Evolutionary conservation across 2,113 vertebrate genomes (phyloP).

Genomic region (Ictalurus furcatus): DNA sequence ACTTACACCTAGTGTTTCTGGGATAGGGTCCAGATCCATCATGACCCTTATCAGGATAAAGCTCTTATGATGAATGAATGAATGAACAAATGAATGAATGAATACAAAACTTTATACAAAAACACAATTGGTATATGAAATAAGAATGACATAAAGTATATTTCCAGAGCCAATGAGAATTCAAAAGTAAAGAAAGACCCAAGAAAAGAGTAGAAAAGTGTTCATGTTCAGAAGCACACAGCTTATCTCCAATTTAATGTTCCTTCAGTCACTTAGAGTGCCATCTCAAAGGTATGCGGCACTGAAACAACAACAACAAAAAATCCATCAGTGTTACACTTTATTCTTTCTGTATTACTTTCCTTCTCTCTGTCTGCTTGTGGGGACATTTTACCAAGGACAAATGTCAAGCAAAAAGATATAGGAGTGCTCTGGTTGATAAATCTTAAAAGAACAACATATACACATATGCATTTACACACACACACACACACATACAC

Average conservation of each 20-base stretch:
- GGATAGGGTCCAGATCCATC: background rate
- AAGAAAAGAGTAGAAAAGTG: constrained; percentile 47
- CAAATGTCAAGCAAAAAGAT: constrained; percentile 38
- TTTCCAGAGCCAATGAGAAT: background rate
- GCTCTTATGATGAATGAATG: background rate
- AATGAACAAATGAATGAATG: background rate
- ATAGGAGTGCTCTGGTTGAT: constrained; percentile 34
- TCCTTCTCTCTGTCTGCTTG: constrained; percentile 7
- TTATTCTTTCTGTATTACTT: constrained; percentile 32
- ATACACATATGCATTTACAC: background rate
- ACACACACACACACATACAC: constrained; percentile 54
- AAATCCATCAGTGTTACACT: constrained; percentile 40
- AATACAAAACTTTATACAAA: background rate
- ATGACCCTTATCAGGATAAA: background rate
- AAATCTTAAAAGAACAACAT: constrained; percentile 41
- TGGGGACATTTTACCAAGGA: constrained; percentile 41
- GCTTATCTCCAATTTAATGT: constrained; percentile 37
- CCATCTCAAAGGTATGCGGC: constrained; percentile 19
- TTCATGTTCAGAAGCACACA: constrained; percentile 27
- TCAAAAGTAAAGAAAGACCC: constrained; percentile 40
- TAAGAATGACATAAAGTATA: background rate
- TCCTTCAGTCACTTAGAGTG: constrained; percentile 26
- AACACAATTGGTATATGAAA: background rate
- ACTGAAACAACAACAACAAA: constrained; percentile 11
- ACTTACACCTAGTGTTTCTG: background rate